Evolutionary conservation across 2,113 vertebrate species (phyloP).

Genomic region (Ciconia boyciana): DNA sequence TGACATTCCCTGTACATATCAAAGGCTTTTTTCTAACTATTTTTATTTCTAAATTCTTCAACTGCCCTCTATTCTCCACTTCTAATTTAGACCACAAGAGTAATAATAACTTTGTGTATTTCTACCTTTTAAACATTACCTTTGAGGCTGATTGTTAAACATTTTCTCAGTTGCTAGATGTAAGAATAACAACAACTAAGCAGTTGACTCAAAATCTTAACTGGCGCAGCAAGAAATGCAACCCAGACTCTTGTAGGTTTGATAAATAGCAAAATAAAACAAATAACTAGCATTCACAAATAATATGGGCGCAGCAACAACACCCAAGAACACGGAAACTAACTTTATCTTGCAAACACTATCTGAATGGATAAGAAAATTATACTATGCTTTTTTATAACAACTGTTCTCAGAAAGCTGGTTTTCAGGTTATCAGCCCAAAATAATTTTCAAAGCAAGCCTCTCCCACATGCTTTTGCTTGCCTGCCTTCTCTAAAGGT

Average conservation of each 20-base stretch:
- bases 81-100: background rate
- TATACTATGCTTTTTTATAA: background rate
- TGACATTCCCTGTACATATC: background rate
- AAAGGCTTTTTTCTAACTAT: background rate
- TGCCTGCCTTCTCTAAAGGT: background rate
- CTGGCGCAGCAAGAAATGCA: background rate
- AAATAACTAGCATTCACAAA: background rate
- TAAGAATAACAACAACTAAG: background rate
- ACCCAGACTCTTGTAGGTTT: background rate
- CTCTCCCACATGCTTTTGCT: background rate
- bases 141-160: background rate
- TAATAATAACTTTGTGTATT: background rate
- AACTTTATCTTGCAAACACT: background rate
- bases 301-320: background rate
- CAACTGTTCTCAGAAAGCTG: background rate
- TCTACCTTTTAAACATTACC: background rate
- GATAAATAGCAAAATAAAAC: background rate
- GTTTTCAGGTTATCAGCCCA: background rate
- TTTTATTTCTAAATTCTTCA: background rate
- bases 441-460: background rate
- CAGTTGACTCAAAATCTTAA: background rate
- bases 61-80: background rate
- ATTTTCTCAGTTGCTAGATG: background rate
- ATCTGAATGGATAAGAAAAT: background rate
- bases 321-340: rapidly evolving